Conservation (phyloP, 2,113 vertebrate genomes). For the Podarcis cretensis region DNA sequence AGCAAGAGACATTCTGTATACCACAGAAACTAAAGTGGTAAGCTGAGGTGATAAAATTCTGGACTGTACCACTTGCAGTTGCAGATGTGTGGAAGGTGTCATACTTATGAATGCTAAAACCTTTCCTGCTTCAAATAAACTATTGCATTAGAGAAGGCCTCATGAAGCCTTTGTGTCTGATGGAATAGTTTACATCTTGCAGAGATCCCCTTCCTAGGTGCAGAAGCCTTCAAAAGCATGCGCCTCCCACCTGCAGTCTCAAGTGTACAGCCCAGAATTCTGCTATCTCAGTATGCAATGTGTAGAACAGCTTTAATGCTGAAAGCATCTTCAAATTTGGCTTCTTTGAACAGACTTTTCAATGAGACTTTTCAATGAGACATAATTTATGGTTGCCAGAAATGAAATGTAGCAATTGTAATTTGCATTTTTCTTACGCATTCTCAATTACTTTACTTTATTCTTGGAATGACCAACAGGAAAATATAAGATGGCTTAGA, state of each 20-base stretch:
- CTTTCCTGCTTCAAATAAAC: neutral
- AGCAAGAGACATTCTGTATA: neutral
- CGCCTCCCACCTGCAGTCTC: neutral
- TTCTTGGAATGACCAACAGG: constrained; percentile 36
- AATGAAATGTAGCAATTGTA: neutral
- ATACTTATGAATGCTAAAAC: neutral
- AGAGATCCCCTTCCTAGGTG: neutral
- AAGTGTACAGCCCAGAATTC: neutral
- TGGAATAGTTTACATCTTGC: neutral
- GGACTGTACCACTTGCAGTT: neutral
- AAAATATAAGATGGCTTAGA: constrained; percentile 34
- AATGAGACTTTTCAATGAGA: neutral
- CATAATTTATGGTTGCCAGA: neutral
- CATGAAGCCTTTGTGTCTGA: neutral
- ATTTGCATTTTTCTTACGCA: constrained; percentile 37
- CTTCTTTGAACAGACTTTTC: neutral
- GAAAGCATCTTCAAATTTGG: neutral
- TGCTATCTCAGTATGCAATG: neutral
- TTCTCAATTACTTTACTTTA: constrained; percentile 25
- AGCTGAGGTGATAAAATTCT: neutral
- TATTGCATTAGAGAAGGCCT: neutral
- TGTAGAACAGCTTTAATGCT: neutral
- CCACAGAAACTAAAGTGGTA: neutral
- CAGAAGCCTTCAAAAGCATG: neutral
- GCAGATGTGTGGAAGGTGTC: neutral